Percentiles rank a stretch among this genome's conserved stretches.
Evolutionary conservation across 2,888 invertebrate genomes (phyloP).

Genomic region (Phyllotreta cruciferae): DNA sequence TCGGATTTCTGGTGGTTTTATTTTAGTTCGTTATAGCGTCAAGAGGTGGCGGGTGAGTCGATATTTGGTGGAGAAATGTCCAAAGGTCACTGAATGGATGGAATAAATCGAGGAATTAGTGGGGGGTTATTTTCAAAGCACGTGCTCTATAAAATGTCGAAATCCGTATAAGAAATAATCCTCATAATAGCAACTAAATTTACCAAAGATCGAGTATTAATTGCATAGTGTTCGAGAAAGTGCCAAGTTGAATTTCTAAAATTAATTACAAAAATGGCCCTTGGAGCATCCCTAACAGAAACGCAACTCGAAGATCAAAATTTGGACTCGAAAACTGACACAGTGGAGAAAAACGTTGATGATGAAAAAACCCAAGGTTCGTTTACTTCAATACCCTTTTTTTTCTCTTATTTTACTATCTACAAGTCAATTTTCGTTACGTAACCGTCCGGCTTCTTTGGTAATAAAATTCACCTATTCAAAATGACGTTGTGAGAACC

Average conservation of each 20-base stretch:
- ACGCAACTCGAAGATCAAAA: constrained; percentile 44
- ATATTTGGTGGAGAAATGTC: constrained; percentile 3
- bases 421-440: constrained; percentile 13
- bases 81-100: constrained; percentile 18
- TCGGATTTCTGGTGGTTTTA: background rate
- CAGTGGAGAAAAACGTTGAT: constrained; percentile 39
- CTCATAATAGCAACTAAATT: constrained; percentile 14
- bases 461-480: constrained; percentile 7
- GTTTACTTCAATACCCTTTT: constrained; percentile 23
- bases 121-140: constrained; percentile 48
- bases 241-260: constrained; percentile 9
- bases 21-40: background rate
- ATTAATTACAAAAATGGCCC: constrained; percentile 48
- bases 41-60: background rate
- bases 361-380: constrained; percentile 41
- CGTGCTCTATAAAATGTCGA: constrained; percentile 47
- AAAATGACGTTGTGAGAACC: constrained; percentile 9
- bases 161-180: constrained; percentile 27
- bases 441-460: constrained; percentile 7
- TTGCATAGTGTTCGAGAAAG: constrained; percentile 2
- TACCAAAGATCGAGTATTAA: constrained; percentile 3
- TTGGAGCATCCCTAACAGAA: constrained; percentile 50
- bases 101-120: constrained; percentile 17
- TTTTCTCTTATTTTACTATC: background rate
- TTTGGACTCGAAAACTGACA: constrained; percentile 40